Evolutionary conservation across 2,113 vertebrate genomes (phyloP).

Genomic region (Daboia siamensis): DNA sequence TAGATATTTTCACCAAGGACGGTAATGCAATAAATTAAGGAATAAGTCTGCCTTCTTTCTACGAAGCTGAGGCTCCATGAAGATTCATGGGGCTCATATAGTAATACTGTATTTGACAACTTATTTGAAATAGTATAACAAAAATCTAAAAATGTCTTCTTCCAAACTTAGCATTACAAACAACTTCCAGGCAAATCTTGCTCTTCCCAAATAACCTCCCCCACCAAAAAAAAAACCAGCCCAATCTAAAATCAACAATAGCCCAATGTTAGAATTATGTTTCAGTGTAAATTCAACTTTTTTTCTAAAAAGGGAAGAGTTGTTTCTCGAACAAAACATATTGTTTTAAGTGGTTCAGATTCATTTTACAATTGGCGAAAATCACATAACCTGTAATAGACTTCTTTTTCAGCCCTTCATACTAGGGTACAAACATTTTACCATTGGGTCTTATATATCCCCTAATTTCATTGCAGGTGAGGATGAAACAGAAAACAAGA

Average conservation of each 20-base stretch:
- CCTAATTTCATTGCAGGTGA: background rate
- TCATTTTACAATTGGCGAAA: background rate
- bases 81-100: conserved; percentile 17
- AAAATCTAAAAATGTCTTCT: background rate
- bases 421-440: background rate
- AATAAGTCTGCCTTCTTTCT: conserved; percentile 7
- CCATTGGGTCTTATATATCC: background rate
- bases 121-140: conserved; percentile 26
- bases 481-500: background rate
- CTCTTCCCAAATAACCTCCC: background rate
- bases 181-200: conserved; percentile 4
- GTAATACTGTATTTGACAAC: conserved; percentile 13
- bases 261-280: background rate
- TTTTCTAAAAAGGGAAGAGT: conserved; percentile 26
- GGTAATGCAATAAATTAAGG: conserved; percentile 35
- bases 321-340: background rate
- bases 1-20: conserved; percentile 11
- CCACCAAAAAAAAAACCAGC: background rate
- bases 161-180: conserved; percentile 6
- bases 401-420: background rate
- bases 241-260: background rate
- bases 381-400: background rate
- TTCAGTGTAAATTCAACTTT: conserved; percentile 3
- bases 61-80: conserved; percentile 14
- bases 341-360: background rate